A percentile compares a stretch with the other conserved stretches of the same genome.
Evolutionary conservation across 2,888 invertebrate species (phyloP).

Genomic region (Byasa hedistus): DNA sequence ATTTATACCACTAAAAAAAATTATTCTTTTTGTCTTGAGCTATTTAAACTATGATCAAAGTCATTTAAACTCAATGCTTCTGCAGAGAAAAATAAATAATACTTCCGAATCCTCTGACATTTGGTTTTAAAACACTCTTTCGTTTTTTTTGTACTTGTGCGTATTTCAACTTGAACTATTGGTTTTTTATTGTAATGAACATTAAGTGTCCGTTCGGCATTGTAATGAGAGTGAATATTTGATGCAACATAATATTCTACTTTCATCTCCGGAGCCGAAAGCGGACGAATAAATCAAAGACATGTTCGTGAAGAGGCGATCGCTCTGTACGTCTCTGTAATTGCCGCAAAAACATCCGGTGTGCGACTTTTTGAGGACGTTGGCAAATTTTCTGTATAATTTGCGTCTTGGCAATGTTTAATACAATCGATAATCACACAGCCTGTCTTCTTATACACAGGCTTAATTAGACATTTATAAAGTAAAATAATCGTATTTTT

Average conservation of each 20-base stretch:
- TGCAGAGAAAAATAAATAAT: background rate
- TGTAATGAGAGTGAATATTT: conserved; percentile 74
- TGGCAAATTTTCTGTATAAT: conserved; percentile 75
- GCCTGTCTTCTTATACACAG: background rate
- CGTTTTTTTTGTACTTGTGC: conserved; percentile 41
- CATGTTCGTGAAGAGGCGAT: conserved; percentile 66
- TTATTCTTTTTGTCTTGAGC: no score
- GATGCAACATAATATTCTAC: conserved; percentile 75
- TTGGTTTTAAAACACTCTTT: conserved; percentile 38
- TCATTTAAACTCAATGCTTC: no score
- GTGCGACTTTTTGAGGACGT: conserved; percentile 71
- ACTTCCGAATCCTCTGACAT: no score
- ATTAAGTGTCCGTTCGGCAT: conserved; percentile 61
- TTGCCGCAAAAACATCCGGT: conserved; percentile 75
- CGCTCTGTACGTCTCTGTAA: conserved; percentile 71
- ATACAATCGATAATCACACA: background rate
- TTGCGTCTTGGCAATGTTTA: conserved; percentile 33
- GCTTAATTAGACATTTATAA: background rate
- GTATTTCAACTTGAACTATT: conserved; percentile 67
- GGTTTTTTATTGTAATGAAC: conserved; percentile 77
- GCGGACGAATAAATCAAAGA: conserved; percentile 76
- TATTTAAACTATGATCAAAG: no score
- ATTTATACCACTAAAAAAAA: no score
- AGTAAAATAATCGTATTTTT: background rate
- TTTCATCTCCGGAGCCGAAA: conserved; percentile 58